Evolutionary conservation across 2,797 vertebrate species (phyloP), one percentile per base, ranked within the genome.

Genomic region (Rhinichthys osculus): DNA sequence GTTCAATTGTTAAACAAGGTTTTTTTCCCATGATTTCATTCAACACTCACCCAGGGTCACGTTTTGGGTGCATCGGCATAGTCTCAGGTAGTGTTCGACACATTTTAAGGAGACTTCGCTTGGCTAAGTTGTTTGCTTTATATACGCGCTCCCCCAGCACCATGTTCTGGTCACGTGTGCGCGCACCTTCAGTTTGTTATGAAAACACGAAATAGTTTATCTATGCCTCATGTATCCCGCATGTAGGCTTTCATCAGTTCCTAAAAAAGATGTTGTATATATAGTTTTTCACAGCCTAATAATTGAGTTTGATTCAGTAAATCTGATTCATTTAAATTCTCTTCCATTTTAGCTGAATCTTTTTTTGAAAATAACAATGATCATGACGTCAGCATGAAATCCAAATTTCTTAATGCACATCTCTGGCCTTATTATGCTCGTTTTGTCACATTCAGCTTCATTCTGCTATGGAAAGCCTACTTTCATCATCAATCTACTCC

Each of bases 141-240:
- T 47, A 7, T 14, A 27, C 44, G 21, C 30, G 33, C 59, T 59
- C 52, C 38, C 0, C 78, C 83, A 62, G 62, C 13, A 81, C 81
- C 40, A 38, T 47, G 47, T 50, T 50, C 42, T 44, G 14, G 14
- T 59, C 8, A 66, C 10, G 11, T 57, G 23, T 77, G 16, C 14
- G n/a, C 1, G 1, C 40, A 17, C 59, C 17, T 10, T 71, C 11
- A 33, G 72, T 85, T 88, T 88, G 79, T 82, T 85, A 54, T 88
- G 73, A 73, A 38, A 82, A 82, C 87, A 88, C 19, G 1, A 33
- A 33, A 38, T 38, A n/a, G 38, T 42, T 73, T 80, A 44, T 74
- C 27, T 19, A 13, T n/a, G 6, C 3, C 42, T 64, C 62, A 16
- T 64, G 62, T 57, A 16, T 72, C 27, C 62, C 19, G 40, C 44